Base-by-base conservation (phyloP, 64 coral and sea anemone genomes). In the Porites lutea region DNA sequence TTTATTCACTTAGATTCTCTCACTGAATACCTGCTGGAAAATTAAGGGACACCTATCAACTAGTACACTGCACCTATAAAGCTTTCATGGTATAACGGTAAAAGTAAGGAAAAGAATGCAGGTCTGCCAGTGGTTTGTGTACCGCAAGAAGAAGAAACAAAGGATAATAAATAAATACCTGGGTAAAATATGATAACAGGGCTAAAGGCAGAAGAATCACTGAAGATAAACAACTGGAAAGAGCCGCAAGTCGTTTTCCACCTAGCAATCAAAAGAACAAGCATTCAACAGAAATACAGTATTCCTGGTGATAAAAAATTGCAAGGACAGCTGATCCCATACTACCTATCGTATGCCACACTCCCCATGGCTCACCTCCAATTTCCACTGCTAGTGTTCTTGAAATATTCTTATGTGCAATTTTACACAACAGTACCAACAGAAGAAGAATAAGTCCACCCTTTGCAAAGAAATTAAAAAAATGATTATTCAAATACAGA, bases 381-480 rank as follows among this genome's bases (percentile, higher is more conserved):
- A 98, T 91, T 76, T 98, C 96, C 52, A 95, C 96, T 52, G 96
- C 96, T 82, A 98, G 77, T 59, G 95, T 98, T 90, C 96, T 98
- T 90, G 94, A 92, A 82, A 96, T 87, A 81, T 92, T 96, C 64
- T 92, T 91, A 75, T 98, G 94, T 86, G 90, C 96, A 65, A 98
- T 94, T 88, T 96, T 98, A 19, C 81, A 91, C 27, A 98, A 55
- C 46, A 98, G 75, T 72, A 89, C 89, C 19, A 98, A 57, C 3
- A 92, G 10, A 18, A 98, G 77, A 70, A 98, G 89, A 60, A 98
- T 88, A 47, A 98, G 94, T 10, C 94, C 96, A 71, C 96, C 96
- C 96, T 98, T 59, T 13, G n/a, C 13, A 86, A 46, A 74, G 63
- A 89, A 19, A 83, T 52, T 27, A 75, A 54, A 81, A 48, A 79